A percentile compares a stretch with the other conserved stretches of the same genome.
phyloP scores from a whole-genome alignment of 23 tunicate species.

The Trididemnum clinides region DNA sequence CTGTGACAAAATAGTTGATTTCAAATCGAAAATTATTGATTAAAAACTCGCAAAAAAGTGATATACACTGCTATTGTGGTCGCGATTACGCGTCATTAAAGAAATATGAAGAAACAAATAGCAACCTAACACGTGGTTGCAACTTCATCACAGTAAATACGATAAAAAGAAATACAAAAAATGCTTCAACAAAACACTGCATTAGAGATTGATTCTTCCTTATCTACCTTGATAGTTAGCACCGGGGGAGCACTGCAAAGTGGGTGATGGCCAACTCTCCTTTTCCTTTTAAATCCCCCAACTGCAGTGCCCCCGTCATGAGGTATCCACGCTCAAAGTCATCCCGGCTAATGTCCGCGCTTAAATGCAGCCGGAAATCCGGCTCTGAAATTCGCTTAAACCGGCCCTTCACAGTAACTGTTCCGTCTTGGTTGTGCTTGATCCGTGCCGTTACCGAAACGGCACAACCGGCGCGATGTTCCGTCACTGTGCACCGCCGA shows the following conservation, averaged over 20 bases:
- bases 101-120: too few relatives aligned
- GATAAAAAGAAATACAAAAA: too few relatives aligned
- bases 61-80: too few relatives aligned
- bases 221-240: constrained; percentile 6
- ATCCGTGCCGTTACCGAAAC: constrained; percentile 53
- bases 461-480: constrained; percentile 44
- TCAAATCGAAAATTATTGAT: too few relatives aligned
- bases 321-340: constrained; percentile 69
- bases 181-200: too few relatives aligned
- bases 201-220: too few relatives aligned
- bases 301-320: constrained; percentile 77
- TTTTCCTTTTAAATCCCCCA: constrained; percentile 63
- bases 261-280: constrained; percentile 68
- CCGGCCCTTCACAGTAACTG: constrained; percentile 63
- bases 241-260: constrained; percentile 69
- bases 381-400: constrained; percentile 55
- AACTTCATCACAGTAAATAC: too few relatives aligned
- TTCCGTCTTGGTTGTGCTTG: constrained; percentile 77
- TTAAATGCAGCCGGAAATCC: constrained; percentile 69
- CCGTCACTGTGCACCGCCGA: constrained; percentile 62
- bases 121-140: too few relatives aligned
- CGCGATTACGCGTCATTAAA: too few relatives aligned
- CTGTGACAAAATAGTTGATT: too few relatives aligned
- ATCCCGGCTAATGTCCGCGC: constrained; percentile 47
- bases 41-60: too few relatives aligned